Evolutionary conservation across 2,113 vertebrate genomes (phyloP).

Genomic region (Myiozetetes cayanensis): DNA sequence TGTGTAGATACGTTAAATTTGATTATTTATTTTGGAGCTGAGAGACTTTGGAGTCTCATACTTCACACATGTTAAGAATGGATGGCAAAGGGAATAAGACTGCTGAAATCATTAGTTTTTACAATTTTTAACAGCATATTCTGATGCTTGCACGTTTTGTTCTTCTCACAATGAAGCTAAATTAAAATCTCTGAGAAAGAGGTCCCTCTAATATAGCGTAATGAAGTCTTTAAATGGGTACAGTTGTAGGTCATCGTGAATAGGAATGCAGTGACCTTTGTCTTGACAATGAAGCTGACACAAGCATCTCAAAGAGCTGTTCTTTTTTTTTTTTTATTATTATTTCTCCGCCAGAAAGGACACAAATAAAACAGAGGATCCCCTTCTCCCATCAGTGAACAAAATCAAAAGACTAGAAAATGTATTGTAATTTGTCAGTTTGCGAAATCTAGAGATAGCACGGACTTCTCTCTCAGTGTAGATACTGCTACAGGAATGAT

Average conservation of each 20-base stretch:
- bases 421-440: constrained; percentile 10
- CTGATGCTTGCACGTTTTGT: constrained; percentile 25
- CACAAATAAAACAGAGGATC: constrained; percentile 17
- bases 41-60: background rate
- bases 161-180: constrained; percentile 55
- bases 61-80: background rate
- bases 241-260: constrained; percentile 57
- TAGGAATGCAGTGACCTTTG: constrained; percentile 62
- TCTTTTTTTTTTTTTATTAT: constrained; percentile 11
- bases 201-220: constrained; percentile 43
- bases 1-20: background rate
- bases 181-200: constrained; percentile 50
- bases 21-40: background rate
- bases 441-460: constrained; percentile 19
- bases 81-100: background rate
- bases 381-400: constrained; percentile 49
- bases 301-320: constrained; percentile 37
- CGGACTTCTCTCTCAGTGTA: background rate
- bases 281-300: constrained; percentile 44
- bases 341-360: constrained; percentile 20
- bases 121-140: background rate
- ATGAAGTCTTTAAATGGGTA: constrained; percentile 60
- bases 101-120: background rate
- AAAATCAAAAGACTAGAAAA: constrained; percentile 46
- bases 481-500: background rate